Base-by-base conservation (phyloP, 2,888 invertebrate genomes). In the Scrobipalpa costella region DNA sequence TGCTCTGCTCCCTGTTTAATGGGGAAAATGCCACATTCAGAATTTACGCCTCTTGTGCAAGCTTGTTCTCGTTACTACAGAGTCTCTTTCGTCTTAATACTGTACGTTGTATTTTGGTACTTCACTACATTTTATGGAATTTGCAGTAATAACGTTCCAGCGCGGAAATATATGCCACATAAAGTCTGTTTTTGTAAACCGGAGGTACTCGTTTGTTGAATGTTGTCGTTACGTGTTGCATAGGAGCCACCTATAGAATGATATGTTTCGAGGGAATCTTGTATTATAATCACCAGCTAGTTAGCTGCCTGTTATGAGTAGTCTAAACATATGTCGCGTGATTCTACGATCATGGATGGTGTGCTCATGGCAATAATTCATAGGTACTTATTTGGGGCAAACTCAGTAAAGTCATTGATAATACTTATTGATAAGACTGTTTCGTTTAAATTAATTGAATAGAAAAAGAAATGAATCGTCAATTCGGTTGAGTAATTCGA, bases 81-180 rank as follows among this genome's bases (percentile, higher is more conserved):
- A 8, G 27, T 33, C 55, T n/a, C 33, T n/a, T 55, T 55, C 27
- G 21, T 52, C 19, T 27, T 49, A 49, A 49, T 19, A 13, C 13
- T 21, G 11, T 21, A 21, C 13, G 19, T 11, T 52, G 50, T 27
- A 55, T 27, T 55, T 55, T 34, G n/a, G 50, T 44, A 15, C 44
- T 21, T 21, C 55, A 55, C 27, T 34, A 55, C 27, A 55, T 55
- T 34, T 55, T 34, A 15, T 55, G 55, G 55, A 55, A 34, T 15
- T 15, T 50, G 50, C 21, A 50, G 21, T 2, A 50, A 50, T 50
- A 50, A 50, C 17, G 50, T 50, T 50, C 15, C 44, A 15, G n/a
- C 44, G 44, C 44, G 3, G 5, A 44, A 44, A 44, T 44, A 44
- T 15, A 44, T 44, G 7, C 5, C 6, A n/a, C 5, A 1, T n/a